Percentiles rank a stretch among this genome's conserved stretches.
phyloP scores from a whole-genome alignment of 2,797 vertebrate genomes.

The Rhadinocentrus ornatus region DNA sequence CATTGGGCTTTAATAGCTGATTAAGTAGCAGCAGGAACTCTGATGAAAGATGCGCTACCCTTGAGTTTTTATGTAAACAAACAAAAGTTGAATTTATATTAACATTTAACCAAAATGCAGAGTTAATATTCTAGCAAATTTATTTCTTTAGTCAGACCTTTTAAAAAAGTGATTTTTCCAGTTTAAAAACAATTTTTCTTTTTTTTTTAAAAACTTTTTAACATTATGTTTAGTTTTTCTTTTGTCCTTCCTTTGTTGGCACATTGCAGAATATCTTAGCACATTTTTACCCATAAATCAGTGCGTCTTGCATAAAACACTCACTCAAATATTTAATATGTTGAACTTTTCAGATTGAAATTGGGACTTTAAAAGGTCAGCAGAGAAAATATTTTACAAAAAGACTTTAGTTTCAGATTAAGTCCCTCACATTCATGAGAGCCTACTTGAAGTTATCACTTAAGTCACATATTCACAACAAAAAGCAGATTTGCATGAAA shows the following conservation, averaged over 20 bases:
- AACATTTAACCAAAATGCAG: not conserved
- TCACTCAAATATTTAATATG: not conserved
- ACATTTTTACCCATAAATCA: not conserved
- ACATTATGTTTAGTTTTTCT: not conserved
- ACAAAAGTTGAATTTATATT: not conserved
- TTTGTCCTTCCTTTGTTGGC: constrained; percentile 4
- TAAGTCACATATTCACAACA: too few species aligned
- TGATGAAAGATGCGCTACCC: not conserved
- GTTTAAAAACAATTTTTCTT: not conserved
- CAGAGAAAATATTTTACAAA: too few species aligned
- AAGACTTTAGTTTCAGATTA: too few species aligned
- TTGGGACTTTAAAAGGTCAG: too few species aligned
- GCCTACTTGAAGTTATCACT: too few species aligned
- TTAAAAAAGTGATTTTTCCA: not conserved
- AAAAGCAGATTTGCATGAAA: too few species aligned
- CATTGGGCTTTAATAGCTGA: not conserved
- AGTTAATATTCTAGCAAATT: not conserved
- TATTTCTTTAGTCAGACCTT: not conserved
- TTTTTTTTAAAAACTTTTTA: too few species aligned
- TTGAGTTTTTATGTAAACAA: not conserved
- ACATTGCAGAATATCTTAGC: not conserved
- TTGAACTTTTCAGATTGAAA: not conserved
- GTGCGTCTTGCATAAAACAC: not conserved
- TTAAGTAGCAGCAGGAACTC: not conserved
- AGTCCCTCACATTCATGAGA: too few species aligned